Percentiles rank a stretch among this genome's conserved stretches.
phyloP scores from a whole-genome alignment of 2,113 vertebrate genomes.

The Rhodinocichla rosea region DNA sequence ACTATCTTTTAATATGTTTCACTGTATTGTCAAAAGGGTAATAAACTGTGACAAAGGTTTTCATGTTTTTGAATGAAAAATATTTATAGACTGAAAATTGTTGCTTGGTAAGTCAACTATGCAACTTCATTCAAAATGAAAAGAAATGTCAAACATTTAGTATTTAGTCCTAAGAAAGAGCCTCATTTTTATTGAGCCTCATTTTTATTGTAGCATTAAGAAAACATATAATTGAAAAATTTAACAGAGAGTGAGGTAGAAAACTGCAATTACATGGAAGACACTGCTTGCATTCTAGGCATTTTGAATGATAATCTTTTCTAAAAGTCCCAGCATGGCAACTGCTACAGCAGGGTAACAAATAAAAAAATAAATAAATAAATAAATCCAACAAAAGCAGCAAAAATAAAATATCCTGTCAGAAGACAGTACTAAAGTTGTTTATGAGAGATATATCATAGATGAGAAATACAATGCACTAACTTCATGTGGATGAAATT shows the following conservation, averaged over 20 bases:
- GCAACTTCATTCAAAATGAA: neutral
- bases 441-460: neutral
- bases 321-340: neutral
- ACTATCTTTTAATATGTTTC: neutral
- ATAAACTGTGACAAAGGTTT: neutral
- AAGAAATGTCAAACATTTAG: neutral
- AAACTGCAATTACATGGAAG: neutral
- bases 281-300: neutral
- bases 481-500: neutral
- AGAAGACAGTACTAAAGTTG: neutral
- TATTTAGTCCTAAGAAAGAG: neutral
- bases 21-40: neutral
- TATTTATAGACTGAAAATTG: neutral
- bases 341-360: neutral
- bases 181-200: neutral
- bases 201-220: neutral
- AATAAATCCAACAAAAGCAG: neutral
- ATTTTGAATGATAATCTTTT: neutral
- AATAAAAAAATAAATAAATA: neutral
- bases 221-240: neutral
- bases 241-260: neutral
- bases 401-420: neutral
- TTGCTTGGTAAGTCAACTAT: neutral
- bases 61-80: neutral
- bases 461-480: neutral